A percentile compares a stretch with the other conserved stretches of the same genome.
These are phyloP conservation scores for Melanotaenia maccullochi DNA, from an alignment of 2,797 vertebrate species.

Conservation along the genomic window DNA sequence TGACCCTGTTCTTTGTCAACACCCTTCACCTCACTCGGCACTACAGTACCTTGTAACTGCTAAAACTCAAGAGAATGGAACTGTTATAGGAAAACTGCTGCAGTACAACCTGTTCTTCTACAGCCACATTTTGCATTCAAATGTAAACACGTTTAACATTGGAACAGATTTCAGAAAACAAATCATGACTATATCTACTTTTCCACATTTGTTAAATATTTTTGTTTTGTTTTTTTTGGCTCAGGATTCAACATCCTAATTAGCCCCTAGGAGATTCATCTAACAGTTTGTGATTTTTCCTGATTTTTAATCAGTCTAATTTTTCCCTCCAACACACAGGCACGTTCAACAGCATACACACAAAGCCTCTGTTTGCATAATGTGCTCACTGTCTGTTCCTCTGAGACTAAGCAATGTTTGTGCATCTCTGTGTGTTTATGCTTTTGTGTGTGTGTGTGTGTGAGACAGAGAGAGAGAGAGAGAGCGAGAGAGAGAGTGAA, in stretches of 20 bases:
- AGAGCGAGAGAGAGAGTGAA: neutral
- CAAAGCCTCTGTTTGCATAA: slow-evolving; percentile 82
- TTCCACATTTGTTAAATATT: slow-evolving; percentile 73
- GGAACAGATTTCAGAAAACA: slow-evolving; percentile 54
- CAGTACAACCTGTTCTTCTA: slow-evolving; percentile 1
- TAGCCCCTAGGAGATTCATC: slow-evolving; percentile 82
- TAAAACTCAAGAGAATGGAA: slow-evolving; percentile 43
- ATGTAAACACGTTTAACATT: slow-evolving; percentile 45
- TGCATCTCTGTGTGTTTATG: slow-evolving; percentile 64
- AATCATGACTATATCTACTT: slow-evolving; percentile 59
- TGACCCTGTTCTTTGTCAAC: slow-evolving; percentile 48
- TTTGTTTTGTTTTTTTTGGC: slow-evolving; percentile 60
- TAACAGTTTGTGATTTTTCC: slow-evolving; percentile 80
- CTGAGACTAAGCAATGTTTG: slow-evolving; percentile 78
- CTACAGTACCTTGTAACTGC: slow-evolving; percentile 4
- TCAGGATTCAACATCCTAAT: slow-evolving; percentile 78
- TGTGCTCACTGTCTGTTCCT: slow-evolving; percentile 81
- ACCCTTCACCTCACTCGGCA: slow-evolving; percentile 23
- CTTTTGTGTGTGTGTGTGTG: slow-evolving; percentile 25
- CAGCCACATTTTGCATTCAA: slow-evolving; percentile 32
- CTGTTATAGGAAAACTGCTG: slow-evolving; percentile 24
- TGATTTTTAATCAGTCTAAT: slow-evolving; percentile 85
- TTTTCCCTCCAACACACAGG: slow-evolving; percentile 78
- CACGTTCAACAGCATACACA: slow-evolving; percentile 72
- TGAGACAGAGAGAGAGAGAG: neutral